Percentiles rank a stretch among this genome's conserved stretches.
phyloP scores from a whole-genome alignment of 2,888 invertebrate species.

The Julus scandinavius region DNA sequence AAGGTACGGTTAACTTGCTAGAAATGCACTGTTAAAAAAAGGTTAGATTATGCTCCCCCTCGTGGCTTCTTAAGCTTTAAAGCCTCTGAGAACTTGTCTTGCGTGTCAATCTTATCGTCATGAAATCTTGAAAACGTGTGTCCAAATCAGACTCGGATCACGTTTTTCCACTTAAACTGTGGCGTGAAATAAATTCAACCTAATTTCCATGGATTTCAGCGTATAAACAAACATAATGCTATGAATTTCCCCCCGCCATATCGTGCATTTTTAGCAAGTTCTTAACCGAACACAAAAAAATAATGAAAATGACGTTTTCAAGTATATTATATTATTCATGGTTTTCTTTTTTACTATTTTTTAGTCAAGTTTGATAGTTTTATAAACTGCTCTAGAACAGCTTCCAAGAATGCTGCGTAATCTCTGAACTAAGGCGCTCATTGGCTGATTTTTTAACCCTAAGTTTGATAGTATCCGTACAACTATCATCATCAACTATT shows the following conservation, averaged over 20 bases:
- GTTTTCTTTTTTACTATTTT: too few relatives aligned
- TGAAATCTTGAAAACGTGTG: neutral
- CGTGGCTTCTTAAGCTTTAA: neutral
- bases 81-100: neutral
- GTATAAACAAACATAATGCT: neutral
- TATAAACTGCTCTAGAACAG: too few relatives aligned
- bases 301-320: too few relatives aligned
- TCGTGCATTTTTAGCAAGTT: neutral
- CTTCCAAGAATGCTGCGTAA: too few relatives aligned
- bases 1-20: too few relatives aligned
- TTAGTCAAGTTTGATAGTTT: too few relatives aligned
- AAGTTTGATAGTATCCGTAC: too few relatives aligned
- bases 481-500: too few relatives aligned
- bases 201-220: slow-evolving; percentile 12
- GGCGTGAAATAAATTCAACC: slow-evolving; percentile 19
- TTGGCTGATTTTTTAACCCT: too few relatives aligned
- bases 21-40: neutral
- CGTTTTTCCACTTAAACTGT: neutral
- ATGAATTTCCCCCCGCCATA: neutral
- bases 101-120: slow-evolving; percentile 16
- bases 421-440: too few relatives aligned
- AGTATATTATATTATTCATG: too few relatives aligned
- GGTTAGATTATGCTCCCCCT: neutral
- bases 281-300: too few relatives aligned
- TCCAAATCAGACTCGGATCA: neutral